Evolutionary conservation across 2,113 vertebrate species (phyloP).

Genomic region (Nipponia nippon): DNA sequence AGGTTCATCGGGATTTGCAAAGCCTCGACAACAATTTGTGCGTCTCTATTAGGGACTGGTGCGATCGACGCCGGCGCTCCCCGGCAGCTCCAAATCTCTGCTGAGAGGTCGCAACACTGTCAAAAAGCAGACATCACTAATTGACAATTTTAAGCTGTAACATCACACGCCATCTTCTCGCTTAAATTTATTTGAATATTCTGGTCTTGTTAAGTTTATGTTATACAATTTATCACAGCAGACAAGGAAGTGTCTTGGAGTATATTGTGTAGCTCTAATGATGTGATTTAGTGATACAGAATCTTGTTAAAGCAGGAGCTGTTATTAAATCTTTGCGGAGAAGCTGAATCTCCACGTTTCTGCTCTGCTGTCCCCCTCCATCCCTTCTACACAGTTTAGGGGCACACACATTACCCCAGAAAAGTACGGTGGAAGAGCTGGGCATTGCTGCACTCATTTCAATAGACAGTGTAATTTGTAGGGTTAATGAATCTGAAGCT

Average conservation of each 20-base stretch:
- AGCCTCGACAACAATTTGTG: background rate
- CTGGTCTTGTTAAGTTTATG: background rate
- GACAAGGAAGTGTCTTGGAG: background rate
- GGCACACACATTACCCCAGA: background rate
- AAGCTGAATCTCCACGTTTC: background rate
- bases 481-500: background rate
- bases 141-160: background rate
- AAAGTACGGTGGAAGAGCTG: background rate
- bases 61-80: background rate
- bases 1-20: background rate
- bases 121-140: background rate
- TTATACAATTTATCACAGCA: background rate
- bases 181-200: background rate
- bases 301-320: background rate
- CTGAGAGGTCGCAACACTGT: background rate
- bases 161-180: background rate
- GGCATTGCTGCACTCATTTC: background rate
- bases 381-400: background rate
- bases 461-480: background rate
- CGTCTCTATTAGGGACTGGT: background rate
- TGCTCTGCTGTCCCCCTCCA: background rate
- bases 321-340: background rate
- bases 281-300: background rate
- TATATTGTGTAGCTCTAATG: background rate
- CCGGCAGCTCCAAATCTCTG: background rate